These are phyloP conservation scores for Protomyctophum bolini DNA, from an alignment of 2,113 vertebrate species.

Conservation along the genomic window DNA sequence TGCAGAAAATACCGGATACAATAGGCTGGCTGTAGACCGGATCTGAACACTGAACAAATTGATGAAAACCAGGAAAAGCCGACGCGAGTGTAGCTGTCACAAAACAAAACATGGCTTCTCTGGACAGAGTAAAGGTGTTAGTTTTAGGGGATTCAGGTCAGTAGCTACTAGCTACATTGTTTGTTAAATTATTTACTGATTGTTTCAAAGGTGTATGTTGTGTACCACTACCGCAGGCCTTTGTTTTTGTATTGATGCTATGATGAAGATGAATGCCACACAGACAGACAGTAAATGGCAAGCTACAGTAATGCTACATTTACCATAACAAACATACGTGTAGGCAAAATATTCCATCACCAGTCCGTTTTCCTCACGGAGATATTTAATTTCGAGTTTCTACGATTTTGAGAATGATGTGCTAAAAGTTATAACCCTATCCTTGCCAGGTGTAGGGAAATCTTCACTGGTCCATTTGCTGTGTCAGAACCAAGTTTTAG, in stretches of 20 bases:
- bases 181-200: background rate
- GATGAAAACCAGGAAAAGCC: too few species aligned
- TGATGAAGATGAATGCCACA: background rate
- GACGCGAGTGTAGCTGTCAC: background rate
- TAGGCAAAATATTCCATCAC: too few species aligned
- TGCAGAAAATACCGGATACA: too few species aligned
- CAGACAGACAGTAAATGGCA: background rate
- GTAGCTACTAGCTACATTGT: constrained; percentile 21
- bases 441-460: constrained; percentile 89
- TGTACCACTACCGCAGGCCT: background rate
- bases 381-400: too few species aligned
- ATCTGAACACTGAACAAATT: too few species aligned
- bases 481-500: constrained; percentile 94
- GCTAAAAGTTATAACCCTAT: background rate
- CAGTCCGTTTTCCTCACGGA: too few species aligned
- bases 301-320: background rate
- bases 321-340: too few species aligned
- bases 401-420: too few species aligned
- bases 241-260: background rate
- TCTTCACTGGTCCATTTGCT: constrained; percentile 95
- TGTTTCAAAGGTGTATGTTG: background rate
- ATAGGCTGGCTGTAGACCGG: too few species aligned
- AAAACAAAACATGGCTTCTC: constrained; percentile 85
- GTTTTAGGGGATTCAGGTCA: constrained; percentile 97
- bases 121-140: constrained; percentile 94